Evolutionary conservation across 1,140 invertebrate species (phyloP), one percentile per base, ranked within the genome.

Genomic region (Drosophila santomea): DNA sequence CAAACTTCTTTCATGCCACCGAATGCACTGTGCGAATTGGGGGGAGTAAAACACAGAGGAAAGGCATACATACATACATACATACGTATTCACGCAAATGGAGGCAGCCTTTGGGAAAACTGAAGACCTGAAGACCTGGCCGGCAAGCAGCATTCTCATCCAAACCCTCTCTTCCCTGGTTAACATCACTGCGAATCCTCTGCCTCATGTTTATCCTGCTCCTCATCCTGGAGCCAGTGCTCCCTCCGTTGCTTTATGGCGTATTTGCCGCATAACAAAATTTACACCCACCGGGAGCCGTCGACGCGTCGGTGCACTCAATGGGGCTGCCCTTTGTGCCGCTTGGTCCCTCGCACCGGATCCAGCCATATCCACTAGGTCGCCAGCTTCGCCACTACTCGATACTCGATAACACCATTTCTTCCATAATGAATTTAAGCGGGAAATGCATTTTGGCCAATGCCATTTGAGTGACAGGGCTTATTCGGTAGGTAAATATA

Each of bases 211-310:
- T 20, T 43, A 52, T 62, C 51, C 48, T 20, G 17, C 1, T 28
- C 11, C 39, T 14, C 28, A 45, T 50, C 36, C 38, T 51, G 36
- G 44, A 35, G 57, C 38, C 10, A 12, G 8, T 17, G 43, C 54
- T 62, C 17, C 59, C 54, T 62, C 23, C 59, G 55, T 64, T 68
- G 82, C 75, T 88, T 86, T 86, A 83, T 88, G 83, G 75, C 71
- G 79, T 74, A 86, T 86, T 86, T 86, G 82, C 66, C 62, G 83
- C 79, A 83, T 77, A 86, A 88, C 83, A 83, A 88, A 82, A 86
- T 86, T 83, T 88, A 86, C 83, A 83, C 84, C 79, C 82, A 88
- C 78, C 66, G 69, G 57, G 41, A 66, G 59, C 58, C 45, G 73
- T 43, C 20, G 64, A 48, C 61, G 55, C 44, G 71, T 50, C 61